Evolutionary conservation across 2,113 vertebrate species (phyloP), one percentile per base, ranked within the genome.

Genomic region (Mystacornis crossleyi): DNA sequence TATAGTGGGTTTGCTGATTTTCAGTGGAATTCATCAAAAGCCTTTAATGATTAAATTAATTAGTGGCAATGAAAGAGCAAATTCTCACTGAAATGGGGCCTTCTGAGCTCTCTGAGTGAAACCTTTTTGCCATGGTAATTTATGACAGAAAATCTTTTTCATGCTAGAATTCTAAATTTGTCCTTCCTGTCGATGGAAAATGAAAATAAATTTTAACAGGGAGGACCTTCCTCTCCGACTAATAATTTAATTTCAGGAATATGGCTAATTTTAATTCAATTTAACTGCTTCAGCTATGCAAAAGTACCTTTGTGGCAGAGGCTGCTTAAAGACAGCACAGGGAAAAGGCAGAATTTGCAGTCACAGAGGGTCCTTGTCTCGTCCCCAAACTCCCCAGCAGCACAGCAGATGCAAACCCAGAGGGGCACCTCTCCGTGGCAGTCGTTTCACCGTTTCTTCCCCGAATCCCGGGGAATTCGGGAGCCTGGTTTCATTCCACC

Each of bases 171-270:
- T 57, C 28, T 13, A 8, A 42, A 57, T 40, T 55, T 75, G 28
- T 31, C n/a, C 18, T 64, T 51, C 21, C 34, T 29, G 10, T 20
- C 0, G 0, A 21, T 14, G 45, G 13, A 20, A 82, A 87, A 69
- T 10, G 4, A 82, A 80, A 75, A 85, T 19, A 21, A 33, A 61
- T 34, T 21, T 25, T 47, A 72, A 45, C 62, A 40, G 12, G 33
- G 48, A 50, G 29, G 58, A 42, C 10, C 82, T 93, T 80, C n/a
- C 26, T 34, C 6, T 14, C 33, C 31, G 47, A 70, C 45, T 20
- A 57, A 54, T 18, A 38, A 62, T 77, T 78, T 48, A 6, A 50
- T 57, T 94, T 85, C 58, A 61, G 60, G 23, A 29, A 28, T 31
- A 50, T 8, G 29, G 31, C 24, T 48, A n/a, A 40, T 25, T 72